Percentiles rank a stretch among this genome's conserved stretches.
Conservation (phyloP, 2,797 vertebrate genomes). For the Nyctibius grandis region DNA sequence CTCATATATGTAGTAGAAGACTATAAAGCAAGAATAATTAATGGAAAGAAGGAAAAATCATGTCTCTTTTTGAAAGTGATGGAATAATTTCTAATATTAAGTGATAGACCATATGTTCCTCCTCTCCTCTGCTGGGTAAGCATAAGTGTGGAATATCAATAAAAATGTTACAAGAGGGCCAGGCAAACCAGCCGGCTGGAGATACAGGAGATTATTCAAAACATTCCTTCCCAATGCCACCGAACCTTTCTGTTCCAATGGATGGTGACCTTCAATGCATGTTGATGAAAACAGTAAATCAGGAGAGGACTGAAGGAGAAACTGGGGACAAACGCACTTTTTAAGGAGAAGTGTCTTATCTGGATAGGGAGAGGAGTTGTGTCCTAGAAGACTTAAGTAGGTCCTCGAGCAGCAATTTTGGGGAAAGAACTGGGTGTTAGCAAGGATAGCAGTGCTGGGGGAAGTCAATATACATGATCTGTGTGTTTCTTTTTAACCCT, state of each 20-base stretch:
- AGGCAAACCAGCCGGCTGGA: background rate
- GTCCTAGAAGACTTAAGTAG: background rate
- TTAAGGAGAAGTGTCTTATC: background rate
- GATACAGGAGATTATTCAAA: background rate
- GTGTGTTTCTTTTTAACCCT: background rate
- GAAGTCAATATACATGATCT: background rate
- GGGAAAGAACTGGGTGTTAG: background rate
- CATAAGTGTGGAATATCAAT: background rate
- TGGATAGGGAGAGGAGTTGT: background rate
- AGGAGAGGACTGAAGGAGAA: background rate
- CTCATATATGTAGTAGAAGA: background rate
- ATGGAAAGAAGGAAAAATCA: conserved; percentile 3
- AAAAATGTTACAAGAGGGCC: background rate
- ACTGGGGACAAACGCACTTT: background rate
- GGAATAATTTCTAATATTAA: conserved; percentile 38
- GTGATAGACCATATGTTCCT: conserved; percentile 46
- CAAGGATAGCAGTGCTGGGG: background rate
- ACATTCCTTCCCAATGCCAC: background rate
- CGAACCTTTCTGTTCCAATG: background rate
- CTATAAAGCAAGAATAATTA: conserved; percentile 39
- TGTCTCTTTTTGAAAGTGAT: conserved; percentile 8
- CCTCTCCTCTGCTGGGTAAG: background rate
- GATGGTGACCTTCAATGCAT: background rate
- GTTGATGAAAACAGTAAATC: background rate
- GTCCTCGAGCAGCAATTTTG: background rate